A percentile compares a stretch with the other conserved stretches of the same genome.
Conservation (phyloP, 1,140 invertebrate species). For the Gryllus bimaculatus region DNA sequence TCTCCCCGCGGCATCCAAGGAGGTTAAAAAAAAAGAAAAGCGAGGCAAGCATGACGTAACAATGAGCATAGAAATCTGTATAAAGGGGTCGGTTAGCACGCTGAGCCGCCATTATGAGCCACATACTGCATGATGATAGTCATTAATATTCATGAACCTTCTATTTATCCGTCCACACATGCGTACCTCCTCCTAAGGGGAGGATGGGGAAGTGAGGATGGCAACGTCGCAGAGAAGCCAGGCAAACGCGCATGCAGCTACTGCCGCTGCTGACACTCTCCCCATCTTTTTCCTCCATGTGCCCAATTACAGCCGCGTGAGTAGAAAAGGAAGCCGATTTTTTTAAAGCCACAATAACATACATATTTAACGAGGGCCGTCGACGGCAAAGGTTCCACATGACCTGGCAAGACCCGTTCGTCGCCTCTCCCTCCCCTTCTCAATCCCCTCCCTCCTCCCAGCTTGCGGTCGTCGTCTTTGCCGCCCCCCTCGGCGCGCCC, state of each 20-base stretch:
- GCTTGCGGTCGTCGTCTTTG: no score
- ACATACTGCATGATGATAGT: constrained; percentile 1
- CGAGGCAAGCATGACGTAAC: background rate
- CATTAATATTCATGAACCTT: background rate
- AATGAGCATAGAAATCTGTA: constrained; percentile 1
- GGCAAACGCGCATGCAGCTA: background rate
- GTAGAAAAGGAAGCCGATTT: background rate
- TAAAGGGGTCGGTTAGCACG: background rate
- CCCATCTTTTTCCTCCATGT: background rate
- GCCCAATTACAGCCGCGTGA: background rate
- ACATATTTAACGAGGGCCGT: background rate
- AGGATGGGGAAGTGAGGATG: background rate
- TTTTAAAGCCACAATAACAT: background rate
- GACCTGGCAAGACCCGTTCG: no score
- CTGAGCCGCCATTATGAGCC: background rate
- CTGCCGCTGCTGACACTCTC: background rate
- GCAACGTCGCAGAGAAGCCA: background rate
- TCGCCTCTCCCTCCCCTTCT: no score
- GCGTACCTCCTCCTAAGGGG: background rate
- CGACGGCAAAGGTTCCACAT: no score
- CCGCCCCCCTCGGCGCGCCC: no score
- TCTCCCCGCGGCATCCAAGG: background rate
- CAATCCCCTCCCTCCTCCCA: no score
- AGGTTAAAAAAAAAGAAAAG: background rate
- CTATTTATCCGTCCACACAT: background rate